Base-by-base conservation (phyloP, 2,888 invertebrate genomes). In the Cephus rjabovi region DNA sequence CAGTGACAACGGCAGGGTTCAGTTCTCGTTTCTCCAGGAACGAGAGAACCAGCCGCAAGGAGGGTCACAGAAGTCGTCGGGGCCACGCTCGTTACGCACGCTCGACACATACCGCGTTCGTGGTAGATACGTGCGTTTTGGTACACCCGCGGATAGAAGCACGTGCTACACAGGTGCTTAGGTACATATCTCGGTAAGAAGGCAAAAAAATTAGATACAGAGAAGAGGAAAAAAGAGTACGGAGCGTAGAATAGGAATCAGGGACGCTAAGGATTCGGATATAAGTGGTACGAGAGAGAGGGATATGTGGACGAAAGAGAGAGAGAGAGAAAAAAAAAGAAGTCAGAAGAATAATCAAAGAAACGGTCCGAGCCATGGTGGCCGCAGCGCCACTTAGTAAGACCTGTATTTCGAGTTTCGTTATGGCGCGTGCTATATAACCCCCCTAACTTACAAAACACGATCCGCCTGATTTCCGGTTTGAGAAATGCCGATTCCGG, bases 361-460 rank as follows among this genome's bases (percentile, higher is more conserved):
- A 80, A 83, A 80, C 79, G 81, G 83, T 56, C 56, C 56, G 56
- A 56, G 56, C 56, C 56, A 9, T 23, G 56, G 56, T 56, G 23
- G 56, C 23, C 56, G 23, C 79, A 82, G 81, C 81, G 83, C 85
- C 81, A 83, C 79, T 81, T 81, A 77, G 81, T 82, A 81, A 81
- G 86, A 87, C 87, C 87, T 84, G 87, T 87, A 86, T 87, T 86
- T 87, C 88, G 82, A 85, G 88, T 88, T 87, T 86, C 78, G 81
- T 77, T 76, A 75, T 74, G 73, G 74, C 77, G 77, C 77, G 73
- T 74, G 74, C 74, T 73, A 34, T 31, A 71, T 71, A 31, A 34
- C 69, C 56, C 56, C 56, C 56, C 56, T 56, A 56, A 56, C 23
- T 56, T 56, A 56, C 56, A 56, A 23, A 56, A 56, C 56, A 71